Base-by-base conservation (phyloP, 1,140 invertebrate genomes). In the Euschistus heros region DNA sequence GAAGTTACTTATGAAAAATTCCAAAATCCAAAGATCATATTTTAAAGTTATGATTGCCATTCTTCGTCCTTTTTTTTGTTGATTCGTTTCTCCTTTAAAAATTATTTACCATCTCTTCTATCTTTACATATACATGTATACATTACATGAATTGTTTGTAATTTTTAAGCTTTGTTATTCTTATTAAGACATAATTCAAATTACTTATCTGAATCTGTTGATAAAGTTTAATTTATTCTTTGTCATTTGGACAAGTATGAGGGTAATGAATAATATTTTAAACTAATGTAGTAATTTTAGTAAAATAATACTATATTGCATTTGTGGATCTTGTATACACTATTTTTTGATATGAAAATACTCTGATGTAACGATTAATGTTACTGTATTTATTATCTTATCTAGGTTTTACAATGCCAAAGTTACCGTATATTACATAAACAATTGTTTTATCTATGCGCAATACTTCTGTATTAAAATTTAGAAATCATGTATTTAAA, bases 301-400 rank as follows among this genome's bases (percentile, higher is more conserved):
- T 54, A 54, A 17, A 54, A 54, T 54, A 54, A 30, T 30, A 54
- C 52, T 18, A 54, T 24, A 54, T 54, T 54, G 52, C 52, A 54
- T 54, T 54, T 54, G 52, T 54, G 52, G 52, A 54, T 54, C 52
- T 54, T 54, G 52, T 54, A 54, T 54, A 54, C 52, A 54, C 52
- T 54, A 54, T 54, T 54, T 54, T 54, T 54, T 54, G 52, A 54
- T 54, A 54, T 54, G 52, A 54, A 54, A 54, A 54, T 54, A 54
- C 52, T 54, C 52, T 54, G 52, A 54, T 54, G 22, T 54, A 20
- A 24, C 20, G 27, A 54, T 14, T 24, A 54, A 54, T 54, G 6
- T 54, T 54, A 20, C 22, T 54, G 52, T 54, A 54, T 20, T 54
- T 54, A 20, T 20, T 22, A 13, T 24, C 22, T 54, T 54, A 54